phyloP scores from a whole-genome alignment of 2,888 invertebrate species.

The Pyrochroa serraticornis region DNA sequence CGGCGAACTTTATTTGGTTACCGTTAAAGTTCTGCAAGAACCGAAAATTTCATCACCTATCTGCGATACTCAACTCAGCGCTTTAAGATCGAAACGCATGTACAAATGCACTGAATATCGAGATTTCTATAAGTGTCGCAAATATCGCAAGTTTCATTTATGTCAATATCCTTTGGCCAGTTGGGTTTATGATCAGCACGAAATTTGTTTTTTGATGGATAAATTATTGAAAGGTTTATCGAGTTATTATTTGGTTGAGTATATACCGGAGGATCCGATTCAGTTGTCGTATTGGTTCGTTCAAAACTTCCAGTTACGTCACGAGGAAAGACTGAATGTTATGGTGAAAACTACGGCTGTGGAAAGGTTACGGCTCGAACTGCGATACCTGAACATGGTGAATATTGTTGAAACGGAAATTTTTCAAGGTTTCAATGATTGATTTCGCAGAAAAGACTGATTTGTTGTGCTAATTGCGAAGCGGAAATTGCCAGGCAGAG shows the following conservation, averaged over 20 bases:
- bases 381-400: conserved; percentile 59
- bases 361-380: conserved; percentile 67
- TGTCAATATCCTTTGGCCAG: conserved; percentile 50
- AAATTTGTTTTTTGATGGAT: conserved; percentile 45
- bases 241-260: conserved; percentile 49
- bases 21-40: conserved; percentile 74
- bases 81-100: conserved; percentile 57
- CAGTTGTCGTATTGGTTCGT: conserved; percentile 82
- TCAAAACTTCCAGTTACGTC: conserved; percentile 74
- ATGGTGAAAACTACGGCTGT: conserved; percentile 72
- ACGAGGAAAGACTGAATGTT: conserved; percentile 66
- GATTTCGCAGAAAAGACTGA: conserved; percentile 58
- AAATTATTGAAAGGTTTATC: conserved; percentile 45
- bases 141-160: conserved; percentile 48
- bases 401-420: conserved; percentile 23
- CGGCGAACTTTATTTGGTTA: conserved; percentile 60
- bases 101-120: conserved; percentile 43
- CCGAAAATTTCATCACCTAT: conserved; percentile 65
- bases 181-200: conserved; percentile 55
- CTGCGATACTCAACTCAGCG: conserved; percentile 57
- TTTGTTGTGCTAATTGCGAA: conserved; percentile 64
- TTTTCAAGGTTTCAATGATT: conserved; percentile 8
- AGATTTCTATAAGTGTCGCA: conserved; percentile 51
- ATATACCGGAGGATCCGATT: conserved; percentile 70
- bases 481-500: conserved; percentile 68